These are phyloP conservation scores for Dicerorhinus sumatrensis DNA, from an alignment of 2,113 vertebrate genomes.

Conservation along the genomic window DNA sequence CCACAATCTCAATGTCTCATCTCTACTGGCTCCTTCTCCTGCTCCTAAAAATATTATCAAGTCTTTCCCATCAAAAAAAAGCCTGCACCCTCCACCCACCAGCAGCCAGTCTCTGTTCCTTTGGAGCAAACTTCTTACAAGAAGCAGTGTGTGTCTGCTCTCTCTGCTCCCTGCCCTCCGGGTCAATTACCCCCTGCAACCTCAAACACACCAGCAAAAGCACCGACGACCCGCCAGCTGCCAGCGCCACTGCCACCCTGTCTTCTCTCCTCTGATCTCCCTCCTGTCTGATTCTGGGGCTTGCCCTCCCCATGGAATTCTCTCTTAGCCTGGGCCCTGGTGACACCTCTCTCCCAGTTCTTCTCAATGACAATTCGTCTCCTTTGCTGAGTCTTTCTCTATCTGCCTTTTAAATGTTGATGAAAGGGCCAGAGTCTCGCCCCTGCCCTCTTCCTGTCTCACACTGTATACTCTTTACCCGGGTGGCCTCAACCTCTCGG, in stretches of 20 bases:
- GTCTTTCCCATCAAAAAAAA: not conserved
- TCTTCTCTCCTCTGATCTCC: not conserved
- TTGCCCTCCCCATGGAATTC: not conserved
- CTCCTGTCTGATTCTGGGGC: not conserved
- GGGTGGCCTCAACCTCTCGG: not conserved
- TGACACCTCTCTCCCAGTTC: not conserved
- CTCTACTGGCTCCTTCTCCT: not conserved
- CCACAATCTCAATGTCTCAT: not conserved
- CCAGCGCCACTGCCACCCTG: fast-evolving
- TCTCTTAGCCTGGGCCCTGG: not conserved
- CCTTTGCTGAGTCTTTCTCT: not conserved
- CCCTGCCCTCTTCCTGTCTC: not conserved
- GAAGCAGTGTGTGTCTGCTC: not conserved
- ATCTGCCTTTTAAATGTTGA: not conserved
- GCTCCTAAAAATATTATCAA: not conserved
- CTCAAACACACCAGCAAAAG: not conserved
- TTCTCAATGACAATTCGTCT: not conserved
- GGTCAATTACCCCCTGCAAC: too few relatives aligned
- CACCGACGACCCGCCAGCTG: fast-evolving
- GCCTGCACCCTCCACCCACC: not conserved
- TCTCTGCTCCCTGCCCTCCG: not conserved
- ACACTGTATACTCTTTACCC: not conserved
- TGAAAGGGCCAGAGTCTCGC: not conserved
- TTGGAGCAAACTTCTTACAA: not conserved
- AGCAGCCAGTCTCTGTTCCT: not conserved